Base-by-base conservation (phyloP, 1,140 invertebrate species). In the Penaeus chinensis region DNA sequence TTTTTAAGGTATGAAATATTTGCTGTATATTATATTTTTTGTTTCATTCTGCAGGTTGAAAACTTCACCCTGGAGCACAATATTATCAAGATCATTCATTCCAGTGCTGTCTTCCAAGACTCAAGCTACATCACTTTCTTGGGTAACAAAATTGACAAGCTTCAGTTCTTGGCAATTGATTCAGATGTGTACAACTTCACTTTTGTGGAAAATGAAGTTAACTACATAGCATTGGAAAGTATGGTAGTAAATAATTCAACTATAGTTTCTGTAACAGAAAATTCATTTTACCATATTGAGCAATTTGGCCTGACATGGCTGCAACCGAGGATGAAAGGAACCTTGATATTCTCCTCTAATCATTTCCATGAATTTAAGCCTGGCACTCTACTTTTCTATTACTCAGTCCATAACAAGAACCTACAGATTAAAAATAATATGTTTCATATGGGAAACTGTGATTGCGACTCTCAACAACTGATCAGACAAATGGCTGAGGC, bases 211-310 rank as follows among this genome's bases (percentile, higher is more conserved):
- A 85, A 85, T 27, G 77, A 27, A 19, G 79, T 85, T 18, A 85
- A 85, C 2, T 24, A 16, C 22, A 3, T 85, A 7, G 42, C 74
- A 22, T 37, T 79, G 8, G 22, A 78, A 5, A 69, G 27, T 47
- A 22, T 85, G 60, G 60, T 37, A 16, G 63, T 85, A 22, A 79
- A 66, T 37, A 63, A 63, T 66, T 37, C 84, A 16, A 65, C 37
- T 16, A 20, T 65, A 16, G 65, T 85, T 63, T 22, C 27, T 60
- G 42, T 85, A 1, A 54, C 20, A 32, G 54, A 85, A 27, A 85
- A 85, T 66, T 22, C 13, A 24, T 85, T 85, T 32, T 78, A 27
- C n/a, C 74, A 85, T 47, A 78, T 85, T 22, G 84, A 79, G n/a
- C 19, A 47, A n/a, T 24, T 42, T 79, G 61, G 18, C 27, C 37